These are phyloP conservation scores for Apocrypta bakeri DNA, from an alignment of 1,140 invertebrate genomes.

Conservation along the genomic window DNA sequence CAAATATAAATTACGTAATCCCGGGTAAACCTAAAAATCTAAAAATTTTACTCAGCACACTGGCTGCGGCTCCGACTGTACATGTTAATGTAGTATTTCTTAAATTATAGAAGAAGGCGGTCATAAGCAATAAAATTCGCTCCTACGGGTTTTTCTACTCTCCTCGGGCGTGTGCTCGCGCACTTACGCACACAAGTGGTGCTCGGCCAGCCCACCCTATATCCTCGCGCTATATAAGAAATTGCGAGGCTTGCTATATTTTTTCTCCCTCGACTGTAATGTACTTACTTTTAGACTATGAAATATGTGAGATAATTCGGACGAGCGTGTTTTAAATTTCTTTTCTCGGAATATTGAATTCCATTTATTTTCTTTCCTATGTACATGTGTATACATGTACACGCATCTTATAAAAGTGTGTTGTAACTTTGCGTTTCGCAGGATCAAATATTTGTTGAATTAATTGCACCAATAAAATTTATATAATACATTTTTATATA, in stretches of 20 bases:
- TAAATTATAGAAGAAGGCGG: slow-evolving; percentile 33
- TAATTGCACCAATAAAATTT: too few species aligned
- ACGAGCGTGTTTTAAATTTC: slow-evolving; percentile 30
- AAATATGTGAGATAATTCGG: slow-evolving; percentile 41
- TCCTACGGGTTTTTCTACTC: slow-evolving; percentile 3
- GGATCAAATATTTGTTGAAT: not conserved
- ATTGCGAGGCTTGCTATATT: slow-evolving; percentile 20
- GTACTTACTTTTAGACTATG: slow-evolving; percentile 14
- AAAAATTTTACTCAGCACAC: not conserved
- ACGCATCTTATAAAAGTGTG: not conserved
- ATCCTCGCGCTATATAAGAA: slow-evolving; percentile 37
- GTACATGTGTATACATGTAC: not conserved
- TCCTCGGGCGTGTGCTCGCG: not conserved
- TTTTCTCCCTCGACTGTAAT: not conserved
- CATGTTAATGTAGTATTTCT: slow-evolving; percentile 28
- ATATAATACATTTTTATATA: too few species aligned
- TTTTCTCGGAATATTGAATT: slow-evolving; percentile 20
- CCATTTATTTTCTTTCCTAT: slow-evolving; percentile 28
- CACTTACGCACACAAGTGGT: not conserved
- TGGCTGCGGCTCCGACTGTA: not conserved
- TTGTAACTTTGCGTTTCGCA: not conserved
- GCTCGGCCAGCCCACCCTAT: not conserved
- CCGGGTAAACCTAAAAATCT: too few species aligned
- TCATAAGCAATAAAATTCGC: slow-evolving; percentile 45
- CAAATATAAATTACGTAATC: too few species aligned